A percentile compares a stretch with the other conserved stretches of the same genome.
These are phyloP conservation scores for Stegastes partitus DNA, from an alignment of 2,113 vertebrate species.

Conservation along the genomic window DNA sequence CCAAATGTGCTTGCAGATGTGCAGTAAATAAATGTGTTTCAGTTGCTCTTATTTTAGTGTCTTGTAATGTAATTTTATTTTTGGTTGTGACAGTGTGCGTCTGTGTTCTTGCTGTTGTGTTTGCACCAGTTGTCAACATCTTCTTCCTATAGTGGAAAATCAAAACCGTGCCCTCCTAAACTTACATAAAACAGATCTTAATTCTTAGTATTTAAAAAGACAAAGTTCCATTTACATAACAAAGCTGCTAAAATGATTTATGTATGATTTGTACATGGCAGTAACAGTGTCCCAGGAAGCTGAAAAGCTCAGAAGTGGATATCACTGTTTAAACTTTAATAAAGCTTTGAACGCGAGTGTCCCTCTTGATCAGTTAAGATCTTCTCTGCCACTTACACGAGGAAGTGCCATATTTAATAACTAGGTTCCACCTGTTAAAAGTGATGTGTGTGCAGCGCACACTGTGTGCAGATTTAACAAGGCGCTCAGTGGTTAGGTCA, in stretches of 20 bases:
- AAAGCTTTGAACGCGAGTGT: slow-evolving; percentile 34
- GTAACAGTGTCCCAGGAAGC: background rate
- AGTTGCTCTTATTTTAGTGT: background rate
- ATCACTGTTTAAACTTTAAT: slow-evolving; percentile 63
- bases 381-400: slow-evolving; percentile 43
- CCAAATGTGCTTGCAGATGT: no score
- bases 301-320: slow-evolving; percentile 6
- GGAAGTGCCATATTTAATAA: slow-evolving; percentile 65
- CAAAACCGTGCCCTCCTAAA: background rate
- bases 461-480: slow-evolving; percentile 72
- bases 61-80: background rate
- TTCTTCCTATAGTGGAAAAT: no score
- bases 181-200: background rate
- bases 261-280: background rate
- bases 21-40: background rate
- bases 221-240: no score
- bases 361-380: slow-evolving; percentile 60
- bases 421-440: slow-evolving; percentile 50
- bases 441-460: slow-evolving; percentile 36
- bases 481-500: slow-evolving; percentile 70
- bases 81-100: background rate
- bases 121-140: background rate
- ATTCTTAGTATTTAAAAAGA: background rate
- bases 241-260: background rate
- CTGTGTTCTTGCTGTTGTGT: background rate